These are phyloP conservation scores for Drosophila nigrodunni DNA, from an alignment of 1,140 invertebrate species.

Conservation along the genomic window DNA sequence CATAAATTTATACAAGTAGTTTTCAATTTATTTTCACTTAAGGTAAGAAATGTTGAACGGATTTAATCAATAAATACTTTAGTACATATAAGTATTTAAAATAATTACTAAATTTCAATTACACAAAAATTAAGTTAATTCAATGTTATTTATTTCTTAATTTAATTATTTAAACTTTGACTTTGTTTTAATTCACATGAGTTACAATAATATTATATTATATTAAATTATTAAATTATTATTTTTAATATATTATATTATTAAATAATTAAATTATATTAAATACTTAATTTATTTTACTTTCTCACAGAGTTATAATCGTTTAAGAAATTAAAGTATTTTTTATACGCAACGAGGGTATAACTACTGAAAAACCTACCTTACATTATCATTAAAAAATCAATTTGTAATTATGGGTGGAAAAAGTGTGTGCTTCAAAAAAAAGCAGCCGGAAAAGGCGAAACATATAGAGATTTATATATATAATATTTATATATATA, in stretches of 20 bases:
- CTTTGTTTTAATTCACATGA: neutral
- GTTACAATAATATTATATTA: neutral
- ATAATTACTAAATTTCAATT: neutral
- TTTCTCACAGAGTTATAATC: neutral
- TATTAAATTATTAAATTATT: too few species aligned
- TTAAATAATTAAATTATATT: too few species aligned
- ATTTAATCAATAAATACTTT: too few species aligned
- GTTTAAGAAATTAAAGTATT: too few species aligned
- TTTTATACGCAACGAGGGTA: constrained; percentile 12
- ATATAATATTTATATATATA: constrained; percentile 20
- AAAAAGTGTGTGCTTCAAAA: constrained; percentile 29
- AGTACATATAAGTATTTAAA: neutral
- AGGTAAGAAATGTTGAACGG: too few species aligned
- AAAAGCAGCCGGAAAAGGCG: constrained; percentile 35
- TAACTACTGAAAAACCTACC: constrained; percentile 5
- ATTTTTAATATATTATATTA: too few species aligned
- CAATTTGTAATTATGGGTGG: constrained; percentile 72
- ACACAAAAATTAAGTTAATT: too few species aligned
- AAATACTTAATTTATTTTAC: neutral
- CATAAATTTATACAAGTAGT: neutral
- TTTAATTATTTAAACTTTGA: neutral
- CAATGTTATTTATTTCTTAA: too few species aligned
- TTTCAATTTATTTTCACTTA: neutral
- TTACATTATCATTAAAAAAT: constrained; percentile 71
- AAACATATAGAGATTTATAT: constrained; percentile 30